Percentiles rank a stretch among this genome's conserved stretches.
Evolutionary conservation across 2,113 vertebrate species (phyloP).

Genomic region (Oostethus manadensis): DNA sequence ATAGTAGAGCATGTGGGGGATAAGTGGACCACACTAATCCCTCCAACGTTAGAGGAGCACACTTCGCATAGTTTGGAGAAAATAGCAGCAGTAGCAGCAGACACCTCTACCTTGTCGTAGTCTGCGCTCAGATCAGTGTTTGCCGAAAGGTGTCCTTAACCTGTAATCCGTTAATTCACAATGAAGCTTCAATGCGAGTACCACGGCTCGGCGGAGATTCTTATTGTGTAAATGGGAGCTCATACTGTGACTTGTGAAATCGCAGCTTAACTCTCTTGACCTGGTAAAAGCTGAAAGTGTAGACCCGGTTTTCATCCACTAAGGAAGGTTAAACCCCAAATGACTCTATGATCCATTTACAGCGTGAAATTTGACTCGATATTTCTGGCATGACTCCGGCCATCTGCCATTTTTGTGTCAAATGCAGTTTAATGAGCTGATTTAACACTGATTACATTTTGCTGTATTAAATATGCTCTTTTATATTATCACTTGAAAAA

Average conservation of each 20-base stretch:
- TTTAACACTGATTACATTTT: too few relatives aligned
- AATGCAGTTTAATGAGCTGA: not conserved
- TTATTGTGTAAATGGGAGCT: slow-evolving; percentile 14
- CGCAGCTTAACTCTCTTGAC: slow-evolving; percentile 32
- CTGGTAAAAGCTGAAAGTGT: slow-evolving; percentile 29
- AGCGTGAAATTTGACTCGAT: slow-evolving; percentile 20
- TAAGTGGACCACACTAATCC: slow-evolving; percentile 35
- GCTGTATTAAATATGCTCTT: too few relatives aligned
- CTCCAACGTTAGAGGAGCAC: slow-evolving; percentile 18
- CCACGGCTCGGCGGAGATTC: slow-evolving; percentile 5
- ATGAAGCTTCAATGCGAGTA: not conserved
- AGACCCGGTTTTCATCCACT: slow-evolving; percentile 35
- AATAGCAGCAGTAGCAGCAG: slow-evolving; percentile 2
- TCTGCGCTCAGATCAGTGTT: not conserved
- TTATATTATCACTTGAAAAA: not conserved
- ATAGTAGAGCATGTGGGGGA: slow-evolving; percentile 23
- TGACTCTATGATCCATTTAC: slow-evolving; percentile 47
- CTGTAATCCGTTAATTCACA: not conserved
- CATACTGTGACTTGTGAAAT: slow-evolving; percentile 7
- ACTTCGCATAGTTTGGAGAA: slow-evolving; percentile 34
- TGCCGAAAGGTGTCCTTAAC: not conserved
- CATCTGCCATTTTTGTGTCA: not conserved
- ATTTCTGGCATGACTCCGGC: not conserved
- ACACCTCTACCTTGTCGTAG: not conserved
- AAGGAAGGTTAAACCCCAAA: slow-evolving; percentile 48